phyloP scores from a whole-genome alignment of 1,140 invertebrate species.

The Meloidogyne chitwoodi region DNA sequence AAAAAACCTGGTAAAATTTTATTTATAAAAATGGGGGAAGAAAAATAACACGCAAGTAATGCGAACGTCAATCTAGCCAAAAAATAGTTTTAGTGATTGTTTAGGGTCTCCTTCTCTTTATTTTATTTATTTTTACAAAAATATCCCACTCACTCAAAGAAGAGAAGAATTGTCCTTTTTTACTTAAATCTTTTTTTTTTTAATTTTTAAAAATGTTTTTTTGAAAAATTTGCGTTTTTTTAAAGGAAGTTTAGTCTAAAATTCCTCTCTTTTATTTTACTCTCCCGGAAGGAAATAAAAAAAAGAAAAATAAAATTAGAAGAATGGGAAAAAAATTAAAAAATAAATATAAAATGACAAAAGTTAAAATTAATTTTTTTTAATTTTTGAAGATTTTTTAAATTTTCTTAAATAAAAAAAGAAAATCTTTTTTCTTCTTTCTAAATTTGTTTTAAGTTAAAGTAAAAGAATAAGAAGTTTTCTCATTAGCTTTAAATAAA shows the following conservation, averaged over 20 bases:
- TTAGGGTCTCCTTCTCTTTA: too few species aligned
- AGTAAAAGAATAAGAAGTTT: background rate
- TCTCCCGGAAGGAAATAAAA: too few species aligned
- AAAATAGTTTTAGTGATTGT: background rate
- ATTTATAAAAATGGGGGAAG: too few species aligned
- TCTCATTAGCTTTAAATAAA: background rate
- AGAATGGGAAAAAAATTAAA: background rate
- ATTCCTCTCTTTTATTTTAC: too few species aligned
- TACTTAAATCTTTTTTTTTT: too few species aligned
- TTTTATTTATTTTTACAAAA: background rate
- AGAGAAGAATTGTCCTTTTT: too few species aligned
- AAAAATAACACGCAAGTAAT: background rate
- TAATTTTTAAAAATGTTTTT: too few species aligned
- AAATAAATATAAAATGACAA: background rate
- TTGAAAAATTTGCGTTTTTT: too few species aligned
- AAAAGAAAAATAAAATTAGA: too few species aligned
- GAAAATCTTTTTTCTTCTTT: background rate
- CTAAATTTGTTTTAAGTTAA: too few species aligned
- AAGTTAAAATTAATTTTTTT: background rate
- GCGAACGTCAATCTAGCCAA: background rate
- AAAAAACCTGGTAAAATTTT: too few species aligned
- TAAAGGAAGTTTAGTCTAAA: too few species aligned
- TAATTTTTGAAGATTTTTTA: background rate
- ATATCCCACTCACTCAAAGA: background rate
- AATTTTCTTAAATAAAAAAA: background rate